A percentile compares a stretch with the other conserved stretches of the same genome.
Evolutionary conservation across 2,113 vertebrate species (phyloP).

Genomic region (Panthera leo): DNA sequence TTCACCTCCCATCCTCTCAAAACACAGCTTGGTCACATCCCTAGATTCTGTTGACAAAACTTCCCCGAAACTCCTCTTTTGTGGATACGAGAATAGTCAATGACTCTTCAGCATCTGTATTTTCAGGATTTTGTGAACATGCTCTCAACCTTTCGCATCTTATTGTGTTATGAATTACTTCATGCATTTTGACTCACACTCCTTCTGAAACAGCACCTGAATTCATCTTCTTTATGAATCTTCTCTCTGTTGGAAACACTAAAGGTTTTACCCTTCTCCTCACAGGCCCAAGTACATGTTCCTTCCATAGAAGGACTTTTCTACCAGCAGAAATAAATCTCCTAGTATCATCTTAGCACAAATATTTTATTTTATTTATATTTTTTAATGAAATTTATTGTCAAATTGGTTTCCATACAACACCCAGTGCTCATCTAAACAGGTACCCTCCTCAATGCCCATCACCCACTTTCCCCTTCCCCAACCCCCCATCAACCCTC

Average conservation of each 20-base stretch:
- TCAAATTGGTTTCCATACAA: too few species aligned
- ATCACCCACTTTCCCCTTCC: too few species aligned
- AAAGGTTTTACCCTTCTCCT: background rate
- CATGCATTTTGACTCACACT: background rate
- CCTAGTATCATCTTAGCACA: background rate
- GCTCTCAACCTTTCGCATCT: background rate
- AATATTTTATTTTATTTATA: background rate
- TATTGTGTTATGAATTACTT: background rate
- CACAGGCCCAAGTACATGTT: background rate
- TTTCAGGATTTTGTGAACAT: background rate
- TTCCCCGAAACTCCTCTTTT: background rate
- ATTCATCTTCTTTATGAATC: background rate
- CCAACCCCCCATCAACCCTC: too few species aligned
- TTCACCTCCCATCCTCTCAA: background rate
- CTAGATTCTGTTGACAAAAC: background rate
- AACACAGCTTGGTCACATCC: background rate
- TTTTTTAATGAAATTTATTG: too few species aligned
- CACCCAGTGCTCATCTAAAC: too few species aligned
- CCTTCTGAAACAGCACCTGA: background rate
- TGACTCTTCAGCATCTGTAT: fast-evolving
- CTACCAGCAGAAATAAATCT: background rate
- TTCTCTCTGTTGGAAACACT: background rate
- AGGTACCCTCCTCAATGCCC: too few species aligned
- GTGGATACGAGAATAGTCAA: background rate
- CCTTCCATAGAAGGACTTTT: background rate